Percentiles rank a stretch among this genome's conserved stretches.
These are phyloP conservation scores for Telmatochromis sp. DNA, from an alignment of 2,113 vertebrate species.

Conservation along the genomic window DNA sequence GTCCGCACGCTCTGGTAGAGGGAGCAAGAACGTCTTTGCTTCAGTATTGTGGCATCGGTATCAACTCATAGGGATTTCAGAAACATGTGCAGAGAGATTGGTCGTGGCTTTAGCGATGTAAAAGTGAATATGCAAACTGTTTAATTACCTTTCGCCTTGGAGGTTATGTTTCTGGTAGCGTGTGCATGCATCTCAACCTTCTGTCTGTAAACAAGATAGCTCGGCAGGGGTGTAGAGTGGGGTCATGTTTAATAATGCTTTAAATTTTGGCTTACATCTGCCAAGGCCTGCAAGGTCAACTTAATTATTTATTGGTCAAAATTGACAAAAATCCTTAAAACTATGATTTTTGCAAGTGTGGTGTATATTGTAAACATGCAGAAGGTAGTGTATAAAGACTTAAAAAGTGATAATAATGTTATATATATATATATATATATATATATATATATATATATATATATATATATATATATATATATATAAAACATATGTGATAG, in stretches of 20 bases:
- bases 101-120: neutral
- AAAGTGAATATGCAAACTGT: neutral
- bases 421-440: fast-evolving
- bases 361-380: fast-evolving
- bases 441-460: fast-evolving
- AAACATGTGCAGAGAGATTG: neutral
- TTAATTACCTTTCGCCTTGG: neutral
- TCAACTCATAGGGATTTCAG: neutral
- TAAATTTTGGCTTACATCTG: neutral
- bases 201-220: neutral
- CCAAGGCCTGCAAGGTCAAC: neutral
- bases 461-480: too few species aligned
- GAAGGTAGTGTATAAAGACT: neutral
- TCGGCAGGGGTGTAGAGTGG: neutral
- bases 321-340: neutral
- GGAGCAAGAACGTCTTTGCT: constrained; percentile 6
- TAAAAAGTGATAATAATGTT: too few species aligned
- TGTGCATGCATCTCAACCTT: neutral
- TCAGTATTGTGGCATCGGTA: neutral
- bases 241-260: neutral
- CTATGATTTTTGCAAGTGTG: neutral
- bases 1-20: neutral
- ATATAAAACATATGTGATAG: neutral
- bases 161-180: neutral
- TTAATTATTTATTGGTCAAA: neutral